Base-by-base conservation (phyloP, 2,113 vertebrate species). In the Rallus limicola region DNA sequence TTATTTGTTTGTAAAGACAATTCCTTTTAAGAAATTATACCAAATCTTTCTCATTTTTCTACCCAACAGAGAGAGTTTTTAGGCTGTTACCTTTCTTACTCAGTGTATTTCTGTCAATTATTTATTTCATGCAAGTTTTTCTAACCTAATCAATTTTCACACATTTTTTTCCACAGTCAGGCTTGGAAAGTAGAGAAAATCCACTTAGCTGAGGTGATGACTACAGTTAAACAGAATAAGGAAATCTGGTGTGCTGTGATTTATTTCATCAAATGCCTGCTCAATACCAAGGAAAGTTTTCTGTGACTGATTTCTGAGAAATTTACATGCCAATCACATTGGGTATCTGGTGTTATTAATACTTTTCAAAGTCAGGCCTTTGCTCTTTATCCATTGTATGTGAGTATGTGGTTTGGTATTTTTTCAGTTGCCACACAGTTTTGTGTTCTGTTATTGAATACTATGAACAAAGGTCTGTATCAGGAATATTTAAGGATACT, bases 41-140 rank as follows among this genome's bases (percentile, higher is more conserved):
- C 2, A 9, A 90, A n/a, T 55, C 17, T 53, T 88, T 59, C 33
- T 92, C 1, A 26, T 79, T 93, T 95, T 91, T 58, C 63, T 74
- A 58, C 16, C 4, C 65, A 53, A 31, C 7, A 75, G 34, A 65
- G 28, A 69, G 69, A 70, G 13, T 60, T 2, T 40, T 34, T 83
- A 68, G 86, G 5, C 10, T 29, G 55, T 74, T 76, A 58, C 55
- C 7, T 85, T 85, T 91, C 78, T 91, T 70, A 69, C 10, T 75
- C 62, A 50, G n/a, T 93, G 85, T 95, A 72, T 76, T 89, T 92
- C 63, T 74, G 38, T 72, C 62, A 53, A 82, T 94, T 92, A 95
- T 92, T 91, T 91, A 89, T 95, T 96, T 95, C 53, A 90, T 85
- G 75, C 69, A 79, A 58, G 26, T 46, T 91, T 76, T 93, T 94